Base-by-base conservation (phyloP, 2,113 vertebrate species). In the Eudyptes chrysolophus region DNA sequence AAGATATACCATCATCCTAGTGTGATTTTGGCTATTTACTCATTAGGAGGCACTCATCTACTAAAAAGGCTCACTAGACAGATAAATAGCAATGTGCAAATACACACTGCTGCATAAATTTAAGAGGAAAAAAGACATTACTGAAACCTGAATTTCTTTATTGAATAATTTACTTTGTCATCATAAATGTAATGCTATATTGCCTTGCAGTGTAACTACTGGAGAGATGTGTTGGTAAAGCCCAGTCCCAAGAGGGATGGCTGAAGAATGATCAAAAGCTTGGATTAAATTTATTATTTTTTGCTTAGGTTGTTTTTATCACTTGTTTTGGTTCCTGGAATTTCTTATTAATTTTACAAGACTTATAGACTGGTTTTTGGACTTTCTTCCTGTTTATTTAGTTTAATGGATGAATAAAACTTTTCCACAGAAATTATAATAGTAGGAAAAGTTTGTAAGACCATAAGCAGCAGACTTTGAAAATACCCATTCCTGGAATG, bases 141-240 rank as follows among this genome's bases (percentile, higher is more conserved):
- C 68, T 94, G 79, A 92, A 93, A 96, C 48, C 71, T 90, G 68
- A 94, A 92, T 92, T 94, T 92, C 86, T 94, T 95, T 97, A 94
- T 64, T 97, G 90, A 97, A 97, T 97, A 94, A 96, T 97, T 97
- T 97, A 97, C 96, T 94, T 92, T 96, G 92, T 92, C 88, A 89
- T 97, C 60, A 75, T 82, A 89, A 97, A 94, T 79, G 64, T 77
- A 90, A 71, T 81, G 36, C 51, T 86, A 5, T 70, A 77, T 86
- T 94, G 92, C 90, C 88, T 97, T 87, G 54, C 75, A 94, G 80
- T 89, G 64, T 58, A 92, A 95, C 72, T 89, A 64, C 80, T 94
- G 32, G 34, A 94, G 51, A 94, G 65, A 86, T 78, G 42, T 75
- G 55, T 94, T 94, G 52, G 48, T 94, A 81, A 89, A 92, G 72